Evolutionary conservation across 1,140 invertebrate species (phyloP).

Genomic region (Cyclargus thomasi): DNA sequence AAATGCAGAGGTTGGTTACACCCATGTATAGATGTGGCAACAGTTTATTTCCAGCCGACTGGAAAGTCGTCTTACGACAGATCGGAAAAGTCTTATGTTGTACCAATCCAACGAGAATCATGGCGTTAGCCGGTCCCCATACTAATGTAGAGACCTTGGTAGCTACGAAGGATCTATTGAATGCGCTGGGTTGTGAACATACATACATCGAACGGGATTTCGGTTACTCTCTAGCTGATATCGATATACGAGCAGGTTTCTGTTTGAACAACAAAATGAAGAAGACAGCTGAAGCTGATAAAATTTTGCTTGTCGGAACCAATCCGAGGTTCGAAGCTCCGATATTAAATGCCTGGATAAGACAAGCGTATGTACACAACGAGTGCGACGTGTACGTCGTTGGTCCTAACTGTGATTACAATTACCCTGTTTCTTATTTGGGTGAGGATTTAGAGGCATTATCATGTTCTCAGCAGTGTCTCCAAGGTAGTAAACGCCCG

Average conservation of each 20-base stretch:
- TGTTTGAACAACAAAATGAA: slow-evolving; percentile 55
- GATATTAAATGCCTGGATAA: slow-evolving; percentile 83
- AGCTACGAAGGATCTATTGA: slow-evolving; percentile 83
- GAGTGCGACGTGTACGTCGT: slow-evolving; percentile 78
- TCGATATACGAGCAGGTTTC: slow-evolving; percentile 53
- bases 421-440: slow-evolving; percentile 76
- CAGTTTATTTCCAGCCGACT: slow-evolving; percentile 76
- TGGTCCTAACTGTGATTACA: slow-evolving; percentile 82
- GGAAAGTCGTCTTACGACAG: slow-evolving; percentile 79
- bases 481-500: slow-evolving; percentile 77
- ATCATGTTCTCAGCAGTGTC: slow-evolving; percentile 60
- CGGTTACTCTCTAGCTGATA: slow-evolving; percentile 30
- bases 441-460: slow-evolving; percentile 72
- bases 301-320: slow-evolving; percentile 83
- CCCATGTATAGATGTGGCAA: slow-evolving; percentile 79
- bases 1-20: slow-evolving; percentile 81
- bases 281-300: slow-evolving; percentile 81
- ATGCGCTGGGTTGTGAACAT: slow-evolving; percentile 78
- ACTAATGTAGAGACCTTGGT: slow-evolving; percentile 82
- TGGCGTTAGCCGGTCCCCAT: slow-evolving; percentile 81
- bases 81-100: slow-evolving; percentile 61
- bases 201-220: slow-evolving; percentile 49
- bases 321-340: slow-evolving; percentile 88
- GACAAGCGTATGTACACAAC: slow-evolving; percentile 80
- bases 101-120: slow-evolving; percentile 58